phyloP scores from a whole-genome alignment of 1,140 invertebrate species.

The Habropoda laboriosa region DNA sequence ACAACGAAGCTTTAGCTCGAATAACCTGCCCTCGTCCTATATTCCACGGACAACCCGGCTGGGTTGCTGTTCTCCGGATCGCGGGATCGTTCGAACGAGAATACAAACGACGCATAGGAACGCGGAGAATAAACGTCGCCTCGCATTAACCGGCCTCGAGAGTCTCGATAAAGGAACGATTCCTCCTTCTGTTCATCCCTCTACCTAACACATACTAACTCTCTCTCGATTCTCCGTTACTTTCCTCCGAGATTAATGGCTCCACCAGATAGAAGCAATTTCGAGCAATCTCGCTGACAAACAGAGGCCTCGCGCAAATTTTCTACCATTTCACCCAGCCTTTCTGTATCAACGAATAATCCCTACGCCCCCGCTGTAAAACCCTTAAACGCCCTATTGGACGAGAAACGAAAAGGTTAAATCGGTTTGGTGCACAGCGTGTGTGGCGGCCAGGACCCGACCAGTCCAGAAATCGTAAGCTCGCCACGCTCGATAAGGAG shows the following conservation, averaged over 20 bases:
- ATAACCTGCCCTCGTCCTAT: neutral
- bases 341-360: neutral
- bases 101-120: conserved; percentile 13
- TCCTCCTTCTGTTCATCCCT: neutral
- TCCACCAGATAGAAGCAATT: conserved; percentile 22
- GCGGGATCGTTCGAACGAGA: neutral
- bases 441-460: conserved; percentile 14
- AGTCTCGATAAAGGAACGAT: neutral
- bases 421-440: neutral
- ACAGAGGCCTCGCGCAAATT: neutral
- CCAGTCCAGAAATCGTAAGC: conserved; percentile 34
- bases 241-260: conserved; percentile 23
- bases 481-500: conserved; percentile 62
- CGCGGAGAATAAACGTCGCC: conserved; percentile 1
- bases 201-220: too few relatives aligned
- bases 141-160: neutral
- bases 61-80: neutral
- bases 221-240: neutral
- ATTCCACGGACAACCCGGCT: neutral
- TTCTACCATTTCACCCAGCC: neutral
- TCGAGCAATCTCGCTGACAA: conserved; percentile 2
- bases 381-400: too few relatives aligned
- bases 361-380: too few relatives aligned
- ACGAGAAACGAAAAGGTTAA: neutral
- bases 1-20: neutral